Base-by-base conservation (phyloP, 2,113 vertebrate species). In the Gavialis gangeticus region DNA sequence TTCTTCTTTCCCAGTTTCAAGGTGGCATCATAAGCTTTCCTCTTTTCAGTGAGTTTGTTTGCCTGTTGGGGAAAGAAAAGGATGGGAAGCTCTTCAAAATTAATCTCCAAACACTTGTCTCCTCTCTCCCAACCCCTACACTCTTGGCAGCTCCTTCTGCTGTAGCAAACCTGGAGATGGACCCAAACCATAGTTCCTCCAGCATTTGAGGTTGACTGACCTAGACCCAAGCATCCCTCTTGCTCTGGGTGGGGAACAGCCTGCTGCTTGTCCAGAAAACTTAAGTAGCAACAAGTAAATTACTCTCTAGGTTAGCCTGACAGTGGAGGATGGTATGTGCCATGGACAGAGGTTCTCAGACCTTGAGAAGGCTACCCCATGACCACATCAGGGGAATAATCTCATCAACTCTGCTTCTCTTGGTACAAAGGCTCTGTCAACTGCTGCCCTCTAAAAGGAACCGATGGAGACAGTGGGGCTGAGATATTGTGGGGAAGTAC, bases 1-100 rank as follows among this genome's bases (percentile, higher is more conserved):
- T 98, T 99, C 95, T 99, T 99, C 92, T 98, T 99, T 95, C 98
- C 98, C 15, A 98, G 92, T 90, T 98, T 99, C 63, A 97, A 37
- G 1, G 98, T 97, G 0, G 98, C 98, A 0, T 99, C 99, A 0
- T 99, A 98, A 63, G 99, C 99, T 95, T 99, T 99, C 91, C 99
- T 99, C 97, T 99, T 99, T 1, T 98, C 98, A 2, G 99, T 97
- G 3, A 99, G 98, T 93, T 99, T 99, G 96, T 99, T 99, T 1
- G 98, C 99, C 99, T 99, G 97, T 59, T 27, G 93, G 94, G 75
- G 89, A 79, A 82, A 34, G 85, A 69, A 16, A 13, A 12, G 19
- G 60, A 34, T 37, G 0, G 34, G 71, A 62, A 1, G 15, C 75
- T 0, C 5, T 1, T 73, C 90, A 54, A 95, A 84, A 30, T 3